Percentiles rank a stretch among this genome's conserved stretches.
These are phyloP conservation scores for Anhinga anhinga DNA, from an alignment of 2,113 vertebrate genomes.

Conservation along the genomic window DNA sequence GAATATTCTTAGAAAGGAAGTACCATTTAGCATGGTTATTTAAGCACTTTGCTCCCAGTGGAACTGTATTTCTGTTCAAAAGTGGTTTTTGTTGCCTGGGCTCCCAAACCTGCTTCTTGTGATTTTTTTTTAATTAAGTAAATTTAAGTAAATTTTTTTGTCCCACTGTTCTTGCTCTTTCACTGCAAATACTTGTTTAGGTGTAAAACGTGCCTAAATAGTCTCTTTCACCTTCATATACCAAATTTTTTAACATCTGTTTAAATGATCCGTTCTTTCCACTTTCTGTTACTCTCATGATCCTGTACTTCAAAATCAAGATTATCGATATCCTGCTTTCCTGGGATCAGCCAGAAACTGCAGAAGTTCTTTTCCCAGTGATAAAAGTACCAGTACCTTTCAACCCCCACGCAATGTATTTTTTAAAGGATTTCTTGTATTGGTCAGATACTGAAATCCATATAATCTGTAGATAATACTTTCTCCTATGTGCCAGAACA, in stretches of 20 bases:
- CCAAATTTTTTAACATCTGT: background rate
- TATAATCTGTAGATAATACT: background rate
- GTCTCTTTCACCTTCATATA: background rate
- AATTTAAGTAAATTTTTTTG: background rate
- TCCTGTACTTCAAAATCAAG: background rate
- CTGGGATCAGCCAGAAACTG: background rate
- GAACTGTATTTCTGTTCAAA: constrained; percentile 12
- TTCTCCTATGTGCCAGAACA: background rate
- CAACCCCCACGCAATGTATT: background rate
- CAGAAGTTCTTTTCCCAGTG: background rate
- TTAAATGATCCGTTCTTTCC: background rate
- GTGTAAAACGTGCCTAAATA: background rate
- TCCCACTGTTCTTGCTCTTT: background rate
- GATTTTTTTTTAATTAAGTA: background rate
- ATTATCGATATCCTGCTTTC: background rate
- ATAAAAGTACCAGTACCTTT: background rate
- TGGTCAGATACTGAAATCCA: background rate
- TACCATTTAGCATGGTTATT: constrained; percentile 19
- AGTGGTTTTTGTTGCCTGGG: background rate
- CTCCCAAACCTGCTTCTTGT: background rate
- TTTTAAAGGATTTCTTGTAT: background rate
- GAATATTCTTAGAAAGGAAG: background rate
- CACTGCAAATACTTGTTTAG: background rate
- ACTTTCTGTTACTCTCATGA: background rate
- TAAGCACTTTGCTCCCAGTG: background rate